Evolutionary conservation across 2,888 invertebrate genomes (phyloP).

Genomic region (Calameuta filiformis): DNA sequence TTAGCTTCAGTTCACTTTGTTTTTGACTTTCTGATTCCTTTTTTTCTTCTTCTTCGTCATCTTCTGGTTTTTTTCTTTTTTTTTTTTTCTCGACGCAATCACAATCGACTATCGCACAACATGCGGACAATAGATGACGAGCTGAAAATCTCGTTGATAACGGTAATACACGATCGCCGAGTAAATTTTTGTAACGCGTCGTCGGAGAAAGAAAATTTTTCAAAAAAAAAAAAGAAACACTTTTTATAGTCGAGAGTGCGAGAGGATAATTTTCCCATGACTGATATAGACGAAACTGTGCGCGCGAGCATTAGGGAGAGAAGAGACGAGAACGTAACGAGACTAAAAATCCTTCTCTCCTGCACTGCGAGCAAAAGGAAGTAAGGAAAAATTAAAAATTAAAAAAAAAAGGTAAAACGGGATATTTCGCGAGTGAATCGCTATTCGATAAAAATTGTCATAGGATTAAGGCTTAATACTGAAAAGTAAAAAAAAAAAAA

Average conservation of each 20-base stretch:
- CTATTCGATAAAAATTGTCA: not conserved
- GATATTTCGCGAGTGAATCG: not conserved
- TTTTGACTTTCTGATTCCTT: not conserved
- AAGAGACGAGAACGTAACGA: not conserved
- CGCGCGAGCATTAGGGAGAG: not conserved
- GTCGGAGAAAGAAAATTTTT: not conserved
- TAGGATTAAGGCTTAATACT: slow-evolving; percentile 3
- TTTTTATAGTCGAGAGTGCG: not conserved
- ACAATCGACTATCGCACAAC: not conserved
- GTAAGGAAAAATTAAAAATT: not conserved
- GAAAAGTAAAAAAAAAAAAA: not conserved
- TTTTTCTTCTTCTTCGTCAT: slow-evolving; percentile 15
- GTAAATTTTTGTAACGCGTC: not conserved
- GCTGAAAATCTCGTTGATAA: not conserved
- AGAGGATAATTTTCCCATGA: not conserved
- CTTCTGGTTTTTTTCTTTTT: slow-evolving; percentile 13
- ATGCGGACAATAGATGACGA: not conserved
- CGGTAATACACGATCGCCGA: not conserved
- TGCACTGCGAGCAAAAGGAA: not conserved
- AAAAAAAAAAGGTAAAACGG: not conserved
- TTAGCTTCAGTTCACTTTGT: not conserved
- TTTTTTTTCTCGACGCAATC: slow-evolving; percentile 8
- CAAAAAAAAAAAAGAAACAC: not conserved
- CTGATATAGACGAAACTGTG: not conserved
- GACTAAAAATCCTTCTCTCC: not conserved